Evolutionary conservation across 1,140 invertebrate genomes (phyloP).

Genomic region (Drosophila suzukii): DNA sequence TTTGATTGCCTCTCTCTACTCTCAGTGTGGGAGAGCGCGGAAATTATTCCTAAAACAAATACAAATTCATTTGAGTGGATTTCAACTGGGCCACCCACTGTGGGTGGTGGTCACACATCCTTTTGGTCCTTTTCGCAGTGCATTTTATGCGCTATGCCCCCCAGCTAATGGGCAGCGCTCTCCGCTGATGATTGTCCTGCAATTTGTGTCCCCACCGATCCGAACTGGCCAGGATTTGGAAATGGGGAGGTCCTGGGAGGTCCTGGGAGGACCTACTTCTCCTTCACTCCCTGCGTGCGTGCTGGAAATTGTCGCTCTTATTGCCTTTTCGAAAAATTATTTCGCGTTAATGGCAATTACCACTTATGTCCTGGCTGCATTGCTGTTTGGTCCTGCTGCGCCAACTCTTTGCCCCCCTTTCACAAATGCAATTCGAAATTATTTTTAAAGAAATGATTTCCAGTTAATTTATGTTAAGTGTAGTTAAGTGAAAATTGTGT

Average conservation of each 20-base stretch:
- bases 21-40: slow-evolving; percentile 25
- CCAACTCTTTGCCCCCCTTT: slow-evolving; percentile 9
- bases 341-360: slow-evolving; percentile 81
- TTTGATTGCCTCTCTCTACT: slow-evolving; percentile 65
- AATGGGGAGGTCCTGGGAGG: not conserved
- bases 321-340: slow-evolving; percentile 79
- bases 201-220: slow-evolving; percentile 67
- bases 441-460: slow-evolving; percentile 79
- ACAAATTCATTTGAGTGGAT: slow-evolving; percentile 81
- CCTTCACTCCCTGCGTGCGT: slow-evolving; percentile 49
- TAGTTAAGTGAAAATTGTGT: slow-evolving; percentile 77
- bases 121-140: slow-evolving; percentile 70
- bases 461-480: slow-evolving; percentile 80
- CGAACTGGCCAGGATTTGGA: slow-evolving; percentile 24
- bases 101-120: slow-evolving; percentile 22
- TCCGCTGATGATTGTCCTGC: slow-evolving; percentile 71
- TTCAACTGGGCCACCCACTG: slow-evolving; percentile 48
- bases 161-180: slow-evolving; percentile 55
- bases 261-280: not conserved
- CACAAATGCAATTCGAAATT: slow-evolving; percentile 65
- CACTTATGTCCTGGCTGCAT: slow-evolving; percentile 59
- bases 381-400: slow-evolving; percentile 23
- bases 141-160: slow-evolving; percentile 56
- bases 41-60: slow-evolving; percentile 80
- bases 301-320: slow-evolving; percentile 77